Evolutionary conservation across 1,140 invertebrate species (phyloP), one percentile per base, ranked within the genome.

Genomic region (Drosophila arizonae): DNA sequence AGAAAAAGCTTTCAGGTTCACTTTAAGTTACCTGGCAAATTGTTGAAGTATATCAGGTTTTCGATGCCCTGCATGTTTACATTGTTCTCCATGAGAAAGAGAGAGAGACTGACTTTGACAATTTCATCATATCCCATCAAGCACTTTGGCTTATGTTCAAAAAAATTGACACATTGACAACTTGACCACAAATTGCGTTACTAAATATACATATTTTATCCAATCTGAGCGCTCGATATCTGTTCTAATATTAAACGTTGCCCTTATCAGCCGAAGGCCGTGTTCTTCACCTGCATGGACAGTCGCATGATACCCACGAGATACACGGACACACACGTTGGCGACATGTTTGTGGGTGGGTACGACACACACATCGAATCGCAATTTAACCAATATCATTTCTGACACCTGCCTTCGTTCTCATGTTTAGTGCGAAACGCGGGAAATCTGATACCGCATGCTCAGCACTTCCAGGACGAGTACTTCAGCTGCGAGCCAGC

Each of bases 201-300:
- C 46, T 63, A 69, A 56, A 76, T 70, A 73, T 51, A 72, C 64
- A 33, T 65, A 66, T 60, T 69, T 65, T 54, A 68, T 72, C 30
- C 43, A 17, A 9, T 46, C 3, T 6, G 45, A 17, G 13, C 48
- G 26, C 11, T 39, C 26, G 52, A 28, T 79, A 84, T 70, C 36
- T 80, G 50, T 48, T 51, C 46, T 77, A 72, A 81, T 78, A 41
- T 28, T 62, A 51, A 67, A 82, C 72, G 67, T 65, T 56, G 39
- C 5, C 45, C 48, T 77, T 77, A 80, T 78, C 60, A 99, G 96
- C 98, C 98, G 6, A 97, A 97, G 94, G 97, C 97, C 56, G 95
- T 99, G 66, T 98, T 99, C 92, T 98, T 99, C 92, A 98, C 97
- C 15, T 99, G 98, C 92, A 99, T 99, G 96, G 98, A 99, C 93